Base-by-base conservation (phyloP, 2,888 invertebrate species). In the Pimpla rufipes region DNA sequence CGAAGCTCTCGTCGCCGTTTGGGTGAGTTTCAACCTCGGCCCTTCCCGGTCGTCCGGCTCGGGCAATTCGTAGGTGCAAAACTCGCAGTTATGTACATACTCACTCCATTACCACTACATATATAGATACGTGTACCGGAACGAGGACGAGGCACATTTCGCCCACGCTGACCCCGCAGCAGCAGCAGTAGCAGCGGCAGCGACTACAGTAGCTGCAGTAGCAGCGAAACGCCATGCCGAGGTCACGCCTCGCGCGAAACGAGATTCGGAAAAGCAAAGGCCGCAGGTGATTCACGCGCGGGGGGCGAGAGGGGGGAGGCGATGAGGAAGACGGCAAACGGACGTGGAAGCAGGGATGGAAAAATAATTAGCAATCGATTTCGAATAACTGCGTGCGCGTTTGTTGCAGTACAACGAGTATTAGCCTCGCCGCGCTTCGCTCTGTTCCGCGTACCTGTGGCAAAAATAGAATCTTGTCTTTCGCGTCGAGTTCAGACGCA, bases 261-360 rank as follows among this genome's bases (percentile, higher is more conserved):
- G 75, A 79, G 79, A 79, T 83, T 76, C 79, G 79, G 79, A 83
- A 83, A 79, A 83, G 71, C 83, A 79, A 83, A 83, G 83, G 83
- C 67, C 75, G 75, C 29, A 71, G 75, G 57, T 79, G 79, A 83
- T 83, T 70, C 66, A 70, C 37, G n/a, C 29, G 29, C 29, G 29
- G 45, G 21, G 11, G 29, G 55, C 13, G 79, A 66, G 68, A 62
- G 75, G 45, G 57, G 45, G 66, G 40, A 21, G 21, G 40, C 62
- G 62, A 67, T 64, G 35, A 47, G 64, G 16, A 77, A 45, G 1
- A 21, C 18, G 67, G 66, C 37, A 29, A 45, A 67, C 40, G 37
- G 35, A 29, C 40, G 45, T 52, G 71, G 62, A 42, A 29, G 29
- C 4, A 11, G 66, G 11, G 37, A 29, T 52, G 42, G 67, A 67